These are phyloP conservation scores for Myotis lucifugus DNA, from an alignment of 2,113 vertebrate genomes.

Conservation along the genomic window DNA sequence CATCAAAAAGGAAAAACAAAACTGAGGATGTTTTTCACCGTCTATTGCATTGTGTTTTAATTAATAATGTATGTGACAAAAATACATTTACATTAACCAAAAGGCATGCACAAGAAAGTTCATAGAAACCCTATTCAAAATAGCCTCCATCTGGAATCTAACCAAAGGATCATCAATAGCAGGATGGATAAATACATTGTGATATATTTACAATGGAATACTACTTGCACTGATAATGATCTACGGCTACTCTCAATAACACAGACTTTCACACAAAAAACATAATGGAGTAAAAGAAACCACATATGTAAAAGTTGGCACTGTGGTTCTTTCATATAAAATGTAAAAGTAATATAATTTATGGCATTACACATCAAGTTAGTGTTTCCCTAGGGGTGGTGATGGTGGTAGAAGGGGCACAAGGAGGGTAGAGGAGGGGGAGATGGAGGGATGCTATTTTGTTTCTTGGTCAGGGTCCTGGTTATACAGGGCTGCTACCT, in stretches of 20 bases:
- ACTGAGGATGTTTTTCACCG: neutral
- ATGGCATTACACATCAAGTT: neutral
- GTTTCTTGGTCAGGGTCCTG: neutral
- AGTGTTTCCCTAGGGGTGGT: neutral
- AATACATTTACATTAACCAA: neutral
- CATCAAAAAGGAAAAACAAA: neutral
- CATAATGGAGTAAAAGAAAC: neutral
- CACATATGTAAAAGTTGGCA: neutral
- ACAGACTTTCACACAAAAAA: neutral
- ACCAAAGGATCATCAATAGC: neutral
- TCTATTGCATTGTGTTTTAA: neutral
- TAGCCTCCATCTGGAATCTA: neutral
- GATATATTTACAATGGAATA: neutral
- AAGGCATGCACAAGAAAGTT: neutral
- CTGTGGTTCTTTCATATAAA: neutral
- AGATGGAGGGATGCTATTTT: neutral
- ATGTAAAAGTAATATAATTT: neutral
- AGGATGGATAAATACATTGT: neutral
- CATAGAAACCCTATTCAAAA: neutral
- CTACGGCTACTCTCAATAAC: neutral
- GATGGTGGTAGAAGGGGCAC: neutral
- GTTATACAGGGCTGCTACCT: neutral
- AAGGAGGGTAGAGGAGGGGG: rapidly evolving
- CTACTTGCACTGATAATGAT: neutral
- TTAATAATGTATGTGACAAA: neutral